These are phyloP conservation scores for Zosterops japonicus DNA, from an alignment of 2,113 vertebrate species.

Conservation along the genomic window DNA sequence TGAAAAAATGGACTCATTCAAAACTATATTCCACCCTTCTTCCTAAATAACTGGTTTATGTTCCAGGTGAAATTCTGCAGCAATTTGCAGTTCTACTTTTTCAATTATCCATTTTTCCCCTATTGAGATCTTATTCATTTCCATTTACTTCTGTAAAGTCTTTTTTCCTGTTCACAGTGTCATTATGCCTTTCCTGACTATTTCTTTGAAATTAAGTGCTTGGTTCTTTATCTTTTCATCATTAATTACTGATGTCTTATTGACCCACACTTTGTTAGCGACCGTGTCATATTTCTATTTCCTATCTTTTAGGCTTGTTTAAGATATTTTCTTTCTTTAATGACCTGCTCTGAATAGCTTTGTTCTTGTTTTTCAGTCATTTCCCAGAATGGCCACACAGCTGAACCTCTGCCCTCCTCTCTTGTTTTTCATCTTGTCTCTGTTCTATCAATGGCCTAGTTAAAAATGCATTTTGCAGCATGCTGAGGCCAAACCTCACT, in stretches of 20 bases:
- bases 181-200: neutral
- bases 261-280: conserved; percentile 52
- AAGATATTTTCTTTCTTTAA: conserved; percentile 5
- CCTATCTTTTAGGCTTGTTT: neutral
- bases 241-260: conserved; percentile 67
- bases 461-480: conserved; percentile 23
- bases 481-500: neutral
- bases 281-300: conserved; percentile 40
- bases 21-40: conserved; percentile 10
- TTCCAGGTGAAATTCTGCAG: conserved; percentile 51
- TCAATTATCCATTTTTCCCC: conserved; percentile 49
- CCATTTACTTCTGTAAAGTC: conserved; percentile 54
- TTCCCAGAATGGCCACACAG: conserved; percentile 34
- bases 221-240: conserved; percentile 55
- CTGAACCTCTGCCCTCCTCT: neutral
- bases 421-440: conserved; percentile 41
- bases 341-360: conserved; percentile 7
- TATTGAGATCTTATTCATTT: conserved; percentile 55
- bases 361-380: conserved; percentile 33
- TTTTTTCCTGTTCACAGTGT: conserved; percentile 11
- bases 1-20: conserved; percentile 1
- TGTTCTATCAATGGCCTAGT: conserved; percentile 29
- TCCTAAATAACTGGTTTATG: conserved; percentile 43
- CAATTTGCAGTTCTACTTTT: conserved; percentile 49
- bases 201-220: conserved; percentile 60